phyloP scores from a whole-genome alignment of 2,113 vertebrate species.

The Mormyrus iriodes region DNA sequence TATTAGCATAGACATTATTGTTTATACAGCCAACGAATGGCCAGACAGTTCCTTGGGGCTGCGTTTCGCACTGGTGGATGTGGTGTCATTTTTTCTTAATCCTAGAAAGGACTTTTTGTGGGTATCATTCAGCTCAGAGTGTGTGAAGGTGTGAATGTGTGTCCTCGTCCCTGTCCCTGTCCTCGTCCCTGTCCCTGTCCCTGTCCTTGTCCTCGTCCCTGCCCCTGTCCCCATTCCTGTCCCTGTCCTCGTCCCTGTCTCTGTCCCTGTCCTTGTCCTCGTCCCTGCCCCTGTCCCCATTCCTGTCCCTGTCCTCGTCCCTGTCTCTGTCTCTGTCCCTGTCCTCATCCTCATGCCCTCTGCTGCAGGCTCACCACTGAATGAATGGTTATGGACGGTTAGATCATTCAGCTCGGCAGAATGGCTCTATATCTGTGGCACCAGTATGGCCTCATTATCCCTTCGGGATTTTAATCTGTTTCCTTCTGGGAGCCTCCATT shows the following conservation, averaged over 20 bases:
- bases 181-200: too few species aligned
- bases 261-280: too few species aligned
- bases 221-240: too few species aligned
- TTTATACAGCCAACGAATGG: neutral
- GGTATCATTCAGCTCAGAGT: neutral
- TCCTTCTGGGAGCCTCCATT: neutral
- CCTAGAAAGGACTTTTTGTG: neutral
- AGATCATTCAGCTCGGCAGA: neutral
- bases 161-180: neutral
- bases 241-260: too few species aligned
- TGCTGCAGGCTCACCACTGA: too few species aligned
- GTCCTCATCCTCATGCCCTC: too few species aligned
- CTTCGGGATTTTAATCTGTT: neutral
- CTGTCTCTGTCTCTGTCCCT: too few species aligned
- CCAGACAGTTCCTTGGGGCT: neutral
- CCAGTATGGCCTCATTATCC: neutral
- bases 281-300: too few species aligned
- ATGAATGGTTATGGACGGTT: neutral
- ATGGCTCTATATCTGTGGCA: neutral
- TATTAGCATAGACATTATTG: constrained; percentile 23
- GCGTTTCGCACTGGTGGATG: neutral
- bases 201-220: too few species aligned
- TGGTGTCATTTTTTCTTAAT: neutral
- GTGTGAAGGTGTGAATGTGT: neutral
- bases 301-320: too few species aligned